Percentiles rank a stretch among this genome's conserved stretches.
Evolutionary conservation across 53 echinoderm and acorn worm species (phyloP).

Genomic region (Paracentrotus lividus): DNA sequence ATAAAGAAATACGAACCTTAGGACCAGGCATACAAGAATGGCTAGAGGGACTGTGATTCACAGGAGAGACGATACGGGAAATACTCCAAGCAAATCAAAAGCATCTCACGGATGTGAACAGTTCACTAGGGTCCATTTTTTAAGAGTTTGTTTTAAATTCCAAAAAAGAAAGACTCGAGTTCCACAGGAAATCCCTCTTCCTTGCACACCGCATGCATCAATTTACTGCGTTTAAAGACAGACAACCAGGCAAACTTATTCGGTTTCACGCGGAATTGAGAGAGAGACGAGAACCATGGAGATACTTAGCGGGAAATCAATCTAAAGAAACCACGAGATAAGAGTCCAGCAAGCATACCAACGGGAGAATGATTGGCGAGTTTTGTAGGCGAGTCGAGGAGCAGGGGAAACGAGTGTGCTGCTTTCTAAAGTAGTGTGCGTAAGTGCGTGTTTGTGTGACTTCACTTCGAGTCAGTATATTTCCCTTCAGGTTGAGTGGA

Average conservation of each 20-base stretch:
- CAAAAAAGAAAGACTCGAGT: constrained; percentile 32
- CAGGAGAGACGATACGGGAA: constrained; percentile 30
- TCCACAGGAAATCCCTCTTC: constrained; percentile 52
- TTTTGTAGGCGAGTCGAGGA: constrained; percentile 9
- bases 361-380: constrained; percentile 9
- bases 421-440: constrained; percentile 37
- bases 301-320: constrained; percentile 49
- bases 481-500: background rate
- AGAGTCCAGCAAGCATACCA: background rate
- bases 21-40: background rate
- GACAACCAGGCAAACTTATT: constrained; percentile 34
- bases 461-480: constrained; percentile 23
- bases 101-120: background rate
- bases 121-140: constrained; percentile 55
- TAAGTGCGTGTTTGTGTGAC: constrained; percentile 49
- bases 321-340: constrained; percentile 36
- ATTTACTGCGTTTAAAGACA: constrained; percentile 43
- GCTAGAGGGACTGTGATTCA: constrained; percentile 7
- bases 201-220: constrained; percentile 29
- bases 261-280: constrained; percentile 14
- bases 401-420: constrained; percentile 16
- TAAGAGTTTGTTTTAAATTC: constrained; percentile 58
- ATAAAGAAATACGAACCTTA: background rate
- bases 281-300: constrained; percentile 5
- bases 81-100: constrained; percentile 60